Evolutionary conservation across 2,888 invertebrate genomes (phyloP), one percentile per base, ranked within the genome.

Genomic region (Dasysyrphus tricinctus): DNA sequence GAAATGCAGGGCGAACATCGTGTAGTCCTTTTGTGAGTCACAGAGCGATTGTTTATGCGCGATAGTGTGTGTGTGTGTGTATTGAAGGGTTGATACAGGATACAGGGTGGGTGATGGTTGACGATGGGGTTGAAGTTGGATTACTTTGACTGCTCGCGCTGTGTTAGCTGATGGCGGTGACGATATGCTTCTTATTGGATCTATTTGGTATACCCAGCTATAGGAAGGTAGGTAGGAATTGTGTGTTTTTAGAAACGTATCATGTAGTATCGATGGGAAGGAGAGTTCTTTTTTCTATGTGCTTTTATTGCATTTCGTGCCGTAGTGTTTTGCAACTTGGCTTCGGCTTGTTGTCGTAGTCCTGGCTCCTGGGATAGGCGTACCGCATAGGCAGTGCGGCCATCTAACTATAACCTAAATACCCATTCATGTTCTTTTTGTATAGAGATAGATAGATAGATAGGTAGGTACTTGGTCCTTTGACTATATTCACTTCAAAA

Each of bases 181-280:
- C 86, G 86, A 86, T 86, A 82, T 86, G 82, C 86, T 86, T 82
- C 74, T 86, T 82, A 86, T 86, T 82, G 81, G 78, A 86, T 82
- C 67, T 80, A 65, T 81, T 51, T n/a, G 37, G 73, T 85, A 16
- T 59, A 59, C 5, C 2, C 5, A 6, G 1, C 5, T 19, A n/a
- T n/a, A 19, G 19, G 19, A 0, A 14, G 32, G 32, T 39, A 42
- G 77, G 77, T 57, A 14, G 67, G 12, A 49, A 56, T 69, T 65
- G 69, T 70, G 74, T 77, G 59, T 78, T 70, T 82, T 78, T 78
- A 59, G 78, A 67, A 74, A 77, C 70, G 86, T 75, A 73, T 80
- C 42, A 14, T 57, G 61, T 65, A 61, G n/a, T 39, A 61, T 24
- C 37, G 39, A 54, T 54, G 24, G 54, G 34, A 19, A 44, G 42